These are phyloP conservation scores for Zaprionus ornatus DNA, from an alignment of 1,140 invertebrate genomes.

Conservation along the genomic window DNA sequence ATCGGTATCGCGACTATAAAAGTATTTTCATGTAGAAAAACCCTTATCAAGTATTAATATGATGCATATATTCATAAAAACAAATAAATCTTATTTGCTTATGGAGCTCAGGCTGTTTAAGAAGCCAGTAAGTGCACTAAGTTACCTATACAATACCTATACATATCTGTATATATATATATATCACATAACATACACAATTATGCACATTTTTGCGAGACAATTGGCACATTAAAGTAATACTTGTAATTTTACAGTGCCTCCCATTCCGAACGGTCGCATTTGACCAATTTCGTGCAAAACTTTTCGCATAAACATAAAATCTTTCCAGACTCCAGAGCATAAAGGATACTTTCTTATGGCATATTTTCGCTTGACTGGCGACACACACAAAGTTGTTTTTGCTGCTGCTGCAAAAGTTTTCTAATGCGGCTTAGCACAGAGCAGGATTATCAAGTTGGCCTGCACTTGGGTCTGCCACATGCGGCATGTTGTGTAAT, in stretches of 20 bases:
- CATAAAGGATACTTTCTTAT: slow-evolving; percentile 76
- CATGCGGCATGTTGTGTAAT: slow-evolving; percentile 4
- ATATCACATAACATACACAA: not conserved
- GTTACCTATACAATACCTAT: not conserved
- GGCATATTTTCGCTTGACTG: slow-evolving; percentile 71
- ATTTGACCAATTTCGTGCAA: slow-evolving; percentile 59
- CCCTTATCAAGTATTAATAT: slow-evolving; percentile 28
- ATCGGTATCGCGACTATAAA: slow-evolving; percentile 61
- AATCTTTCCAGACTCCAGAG: slow-evolving; percentile 45
- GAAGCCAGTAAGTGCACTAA: not conserved
- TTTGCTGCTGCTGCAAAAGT: not conserved
- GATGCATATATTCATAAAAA: slow-evolving; percentile 28
- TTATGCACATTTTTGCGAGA: slow-evolving; percentile 1
- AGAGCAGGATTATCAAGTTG: slow-evolving; percentile 52
- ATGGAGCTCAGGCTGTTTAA: slow-evolving; percentile 25
- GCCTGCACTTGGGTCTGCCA: not conserved
- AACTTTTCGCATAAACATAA: slow-evolving; percentile 79
- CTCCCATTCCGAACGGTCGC: not conserved
- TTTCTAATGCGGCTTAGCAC: slow-evolving; percentile 61
- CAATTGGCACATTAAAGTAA: slow-evolving; percentile 12
- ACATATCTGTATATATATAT: not conserved
- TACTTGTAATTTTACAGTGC: slow-evolving; percentile 15
- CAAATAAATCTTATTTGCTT: slow-evolving; percentile 27
- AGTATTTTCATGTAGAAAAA: slow-evolving; percentile 64
- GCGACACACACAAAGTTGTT: slow-evolving; percentile 69